Evolutionary conservation across 2,888 invertebrate species (phyloP), one percentile per base, ranked within the genome.

Genomic region (Drosophila lacicola): DNA sequence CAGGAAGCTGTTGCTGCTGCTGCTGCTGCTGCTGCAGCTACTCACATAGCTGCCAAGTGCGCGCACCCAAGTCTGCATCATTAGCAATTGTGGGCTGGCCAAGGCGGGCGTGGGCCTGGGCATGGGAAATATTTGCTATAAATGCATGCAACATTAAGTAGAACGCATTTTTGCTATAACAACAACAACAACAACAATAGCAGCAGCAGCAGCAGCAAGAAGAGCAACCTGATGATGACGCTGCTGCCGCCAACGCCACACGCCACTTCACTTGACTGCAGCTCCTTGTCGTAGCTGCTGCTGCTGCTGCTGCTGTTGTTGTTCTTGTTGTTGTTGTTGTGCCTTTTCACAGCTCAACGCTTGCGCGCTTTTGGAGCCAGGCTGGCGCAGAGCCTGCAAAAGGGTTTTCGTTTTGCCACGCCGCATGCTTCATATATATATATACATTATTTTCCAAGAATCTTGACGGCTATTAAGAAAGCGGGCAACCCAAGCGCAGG

Each of bases 101-200:
- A 67, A 69, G 74, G 78, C 81, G 69, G 68, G 66, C 68, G 65
- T 73, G 74, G 56, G 78, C 61, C 53, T 46, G 51, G 53, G 72
- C 84, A 80, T 87, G 87, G 76, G 87, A 87, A 85, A 82, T 85
- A 85, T 87, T 85, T 85, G 84, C 85, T 80, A 87, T 85, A 87
- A 87, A 82, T 87, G 82, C 88, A 87, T 87, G 82, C 85, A 87
- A 85, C 85, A 85, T 85, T 87, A 85, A 82, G 80, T 87, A 80
- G 83, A 83, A 87, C 83, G 83, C 87, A 83, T 83, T 83, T 82
- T 86, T 87, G 74, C 58, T 44, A 34, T 71, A 73, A 19, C 57
- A 67, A 44, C 78, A 55, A 53, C 65, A 54, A 51, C 55, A 57
- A 53, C 47, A 53, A 29, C 29, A 29, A 29, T 2, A 29, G 29